phyloP scores from a whole-genome alignment of 2,797 vertebrate species.

The Peromyscus aztecus region DNA sequence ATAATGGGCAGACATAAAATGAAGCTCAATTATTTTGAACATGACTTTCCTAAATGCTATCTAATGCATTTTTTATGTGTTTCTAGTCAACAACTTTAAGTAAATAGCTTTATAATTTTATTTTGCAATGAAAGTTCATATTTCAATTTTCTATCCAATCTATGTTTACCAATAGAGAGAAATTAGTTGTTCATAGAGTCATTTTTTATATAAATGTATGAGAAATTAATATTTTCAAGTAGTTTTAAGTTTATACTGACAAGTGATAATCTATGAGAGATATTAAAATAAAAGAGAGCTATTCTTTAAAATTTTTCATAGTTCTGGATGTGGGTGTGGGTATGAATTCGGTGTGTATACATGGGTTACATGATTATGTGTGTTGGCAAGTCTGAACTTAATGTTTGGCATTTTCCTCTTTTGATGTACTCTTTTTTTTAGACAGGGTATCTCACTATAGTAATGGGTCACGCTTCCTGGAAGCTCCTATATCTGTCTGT shows the following conservation, averaged over 20 bases:
- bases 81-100: slow-evolving; percentile 80
- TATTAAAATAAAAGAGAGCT: slow-evolving; percentile 61
- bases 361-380: background rate
- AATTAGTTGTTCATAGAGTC: background rate
- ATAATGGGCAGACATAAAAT: slow-evolving; percentile 85
- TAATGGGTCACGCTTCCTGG: rapidly evolving
- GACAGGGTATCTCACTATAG: background rate
- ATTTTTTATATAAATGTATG: no score
- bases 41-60: slow-evolving; percentile 77
- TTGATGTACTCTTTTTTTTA: background rate
- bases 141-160: slow-evolving; percentile 78
- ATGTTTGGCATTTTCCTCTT: background rate
- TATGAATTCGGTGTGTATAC: background rate
- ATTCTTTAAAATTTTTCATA: slow-evolving; percentile 7
- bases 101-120: slow-evolving; percentile 80
- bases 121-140: slow-evolving; percentile 61
- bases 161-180: slow-evolving; percentile 75
- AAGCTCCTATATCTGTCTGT: no score
- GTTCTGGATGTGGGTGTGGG: background rate
- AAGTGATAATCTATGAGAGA: slow-evolving; percentile 55
- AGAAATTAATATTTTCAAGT: background rate
- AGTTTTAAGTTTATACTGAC: slow-evolving; percentile 62
- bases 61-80: slow-evolving; percentile 80
- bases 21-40: slow-evolving; percentile 84
- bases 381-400: background rate